Evolutionary conservation across 2,797 vertebrate genomes (phyloP), one percentile per base, ranked within the genome.

Genomic region (Coilia nasus): DNA sequence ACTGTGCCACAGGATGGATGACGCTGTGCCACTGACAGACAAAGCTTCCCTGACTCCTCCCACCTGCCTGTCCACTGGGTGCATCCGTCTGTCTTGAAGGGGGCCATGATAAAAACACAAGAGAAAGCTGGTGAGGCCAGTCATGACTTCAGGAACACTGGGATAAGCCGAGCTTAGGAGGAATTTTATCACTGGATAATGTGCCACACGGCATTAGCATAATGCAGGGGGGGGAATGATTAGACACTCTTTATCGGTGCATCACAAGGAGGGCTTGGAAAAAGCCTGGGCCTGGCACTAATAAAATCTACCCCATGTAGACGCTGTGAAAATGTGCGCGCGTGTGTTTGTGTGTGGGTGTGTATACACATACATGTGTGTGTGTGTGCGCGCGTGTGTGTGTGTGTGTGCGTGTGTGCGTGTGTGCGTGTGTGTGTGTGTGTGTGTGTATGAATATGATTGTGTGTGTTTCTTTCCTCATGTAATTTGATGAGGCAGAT

Each of bases 91-190:
- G 75, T 85, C 23, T 87, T 17, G 67, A 14, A 75, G 67, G 67
- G 19, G 67, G 71, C 31, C 67, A 10, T 17, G 67, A 44, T 78
- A 6, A 44, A 78, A n/a, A 91, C 90, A 93, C 91, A 91, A 93
- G 94, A 93, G 90, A 88, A 89, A 93, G 35, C 71, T 6, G 71
- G 31, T 35, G 15, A 44, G 21, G 41, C 6, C 71, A 5, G 19
- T 41, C 71, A 93, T 94, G 91, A 93, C 92, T 92, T 90, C 92
- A 94, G 92, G 91, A 93, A 91, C 91, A 91, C 90, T 88, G 89
- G 87, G 93, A 94, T 94, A 93, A 94, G 88, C 85, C 88, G 86
- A 90, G 93, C 91, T 94, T 94, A 94, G 89, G 86, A 92, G 90
- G 90, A 94, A 91, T 92, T 88, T 91, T 93, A 93, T 93, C 92